Percentiles rank a stretch among this genome's conserved stretches.
Conservation (phyloP, 2,888 invertebrate species). For the Tenthredo mesomela region DNA sequence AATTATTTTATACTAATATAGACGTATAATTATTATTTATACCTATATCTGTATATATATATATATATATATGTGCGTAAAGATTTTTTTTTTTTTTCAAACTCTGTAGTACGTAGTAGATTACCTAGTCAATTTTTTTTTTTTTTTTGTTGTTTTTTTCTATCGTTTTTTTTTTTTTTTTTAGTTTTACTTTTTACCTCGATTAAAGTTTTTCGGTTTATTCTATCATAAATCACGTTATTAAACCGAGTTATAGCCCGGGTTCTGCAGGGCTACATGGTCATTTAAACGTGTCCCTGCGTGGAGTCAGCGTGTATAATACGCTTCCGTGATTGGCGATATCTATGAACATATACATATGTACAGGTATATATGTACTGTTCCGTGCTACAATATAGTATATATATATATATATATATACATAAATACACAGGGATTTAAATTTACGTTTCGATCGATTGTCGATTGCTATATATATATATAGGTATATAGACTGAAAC, state of each 20-base stretch:
- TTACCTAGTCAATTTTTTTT: background rate
- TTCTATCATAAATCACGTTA: conserved; percentile 65
- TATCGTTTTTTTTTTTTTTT: background rate
- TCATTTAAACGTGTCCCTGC: conserved; percentile 17
- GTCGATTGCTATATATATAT: background rate
- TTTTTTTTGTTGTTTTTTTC: background rate
- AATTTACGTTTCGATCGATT: conserved; percentile 27
- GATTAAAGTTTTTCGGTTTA: background rate
- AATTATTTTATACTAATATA: too few species aligned
- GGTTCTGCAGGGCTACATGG: conserved; percentile 3
- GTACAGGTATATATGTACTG: background rate
- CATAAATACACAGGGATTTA: background rate
- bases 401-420: background rate
- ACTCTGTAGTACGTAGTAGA: too few species aligned
- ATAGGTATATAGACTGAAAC: background rate
- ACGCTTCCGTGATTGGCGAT: conserved; percentile 6
- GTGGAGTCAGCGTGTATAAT: conserved; percentile 5
- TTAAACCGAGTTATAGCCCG: conserved; percentile 28
- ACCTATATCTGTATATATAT: too few species aligned
- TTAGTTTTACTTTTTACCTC: background rate
- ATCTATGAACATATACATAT: background rate
- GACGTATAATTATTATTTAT: too few species aligned
- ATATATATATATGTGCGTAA: too few species aligned
- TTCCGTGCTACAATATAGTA: too few species aligned
- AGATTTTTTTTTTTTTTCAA: too few species aligned